These are phyloP conservation scores for Xenopus laevis DNA, from an alignment of 2,113 vertebrate species.

Conservation along the genomic window DNA sequence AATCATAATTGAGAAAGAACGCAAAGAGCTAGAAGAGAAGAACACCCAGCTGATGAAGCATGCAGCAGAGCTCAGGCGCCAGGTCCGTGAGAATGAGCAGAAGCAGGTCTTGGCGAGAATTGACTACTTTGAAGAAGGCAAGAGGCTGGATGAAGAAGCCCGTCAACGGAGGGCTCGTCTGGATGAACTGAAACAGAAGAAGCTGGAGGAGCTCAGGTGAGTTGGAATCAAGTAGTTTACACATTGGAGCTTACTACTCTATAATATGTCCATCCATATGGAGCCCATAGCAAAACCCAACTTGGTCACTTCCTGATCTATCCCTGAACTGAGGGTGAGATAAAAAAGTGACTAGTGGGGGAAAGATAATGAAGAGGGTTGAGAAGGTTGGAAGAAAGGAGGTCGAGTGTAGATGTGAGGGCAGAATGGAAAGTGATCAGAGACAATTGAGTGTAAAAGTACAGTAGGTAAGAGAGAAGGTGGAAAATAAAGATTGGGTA, in stretches of 20 bases:
- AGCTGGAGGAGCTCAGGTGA: conserved; percentile 80
- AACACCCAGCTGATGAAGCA: conserved; percentile 43
- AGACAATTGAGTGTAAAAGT: too few relatives aligned
- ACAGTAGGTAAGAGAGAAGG: background rate
- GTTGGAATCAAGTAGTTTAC: background rate
- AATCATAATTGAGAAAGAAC: conserved; percentile 69
- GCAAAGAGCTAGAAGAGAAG: conserved; percentile 53
- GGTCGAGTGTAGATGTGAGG: too few relatives aligned
- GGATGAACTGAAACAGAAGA: conserved; percentile 72
- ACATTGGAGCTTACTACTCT: background rate
- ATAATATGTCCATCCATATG: too few relatives aligned
- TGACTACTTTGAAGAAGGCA: conserved; percentile 66
- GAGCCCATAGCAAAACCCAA: too few relatives aligned
- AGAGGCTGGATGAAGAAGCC: conserved; percentile 65
- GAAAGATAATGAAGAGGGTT: background rate
- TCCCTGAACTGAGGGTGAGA: too few relatives aligned
- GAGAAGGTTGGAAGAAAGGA: background rate
- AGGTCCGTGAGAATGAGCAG: conserved; percentile 72
- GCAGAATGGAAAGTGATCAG: too few relatives aligned
- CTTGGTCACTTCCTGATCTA: too few relatives aligned
- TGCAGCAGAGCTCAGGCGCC: conserved; percentile 60
- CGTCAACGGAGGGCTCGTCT: conserved; percentile 63
- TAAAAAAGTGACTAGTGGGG: too few relatives aligned
- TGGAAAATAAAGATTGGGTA: background rate
- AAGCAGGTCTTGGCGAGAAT: conserved; percentile 55